Conservation (phyloP, 2,888 invertebrate species). For the Himalopsyche tibetana region DNA sequence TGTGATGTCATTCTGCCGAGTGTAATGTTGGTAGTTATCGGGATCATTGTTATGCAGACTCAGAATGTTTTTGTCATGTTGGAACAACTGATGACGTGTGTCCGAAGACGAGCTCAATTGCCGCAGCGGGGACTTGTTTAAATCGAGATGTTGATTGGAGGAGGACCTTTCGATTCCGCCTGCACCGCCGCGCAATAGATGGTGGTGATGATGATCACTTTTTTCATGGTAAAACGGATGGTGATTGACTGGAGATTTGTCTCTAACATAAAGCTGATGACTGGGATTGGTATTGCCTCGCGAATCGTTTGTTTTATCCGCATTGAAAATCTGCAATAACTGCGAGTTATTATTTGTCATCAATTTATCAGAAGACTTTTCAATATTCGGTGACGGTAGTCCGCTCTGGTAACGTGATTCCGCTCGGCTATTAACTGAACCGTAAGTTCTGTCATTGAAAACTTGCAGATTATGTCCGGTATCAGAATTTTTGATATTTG, state of each 20-base stretch:
- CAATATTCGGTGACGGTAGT: background rate
- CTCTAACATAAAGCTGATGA: slow-evolving; percentile 39
- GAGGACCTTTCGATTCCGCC: slow-evolving; percentile 55
- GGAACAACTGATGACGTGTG: slow-evolving; percentile 57
- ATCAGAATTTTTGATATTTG: slow-evolving; percentile 6
- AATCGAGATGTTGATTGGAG: slow-evolving; percentile 62
- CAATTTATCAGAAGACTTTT: slow-evolving; percentile 19
- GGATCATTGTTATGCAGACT: slow-evolving; percentile 62
- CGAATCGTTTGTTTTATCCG: slow-evolving; percentile 50
- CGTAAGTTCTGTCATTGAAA: slow-evolving; percentile 23
- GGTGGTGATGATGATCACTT: slow-evolving; percentile 57
- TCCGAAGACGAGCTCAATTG: slow-evolving; percentile 49
- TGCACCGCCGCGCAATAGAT: slow-evolving; percentile 50
- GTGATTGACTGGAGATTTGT: slow-evolving; percentile 47
- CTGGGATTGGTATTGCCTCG: slow-evolving; percentile 3
- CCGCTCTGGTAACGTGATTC: background rate
- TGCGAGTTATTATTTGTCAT: slow-evolving; percentile 22
- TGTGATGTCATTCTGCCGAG: slow-evolving; percentile 44
- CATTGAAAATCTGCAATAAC: slow-evolving; percentile 44
- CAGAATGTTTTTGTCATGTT: slow-evolving; percentile 58
- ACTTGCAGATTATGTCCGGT: slow-evolving; percentile 17
- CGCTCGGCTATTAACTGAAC: background rate
- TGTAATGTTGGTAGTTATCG: slow-evolving; percentile 57
- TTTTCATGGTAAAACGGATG: slow-evolving; percentile 62
- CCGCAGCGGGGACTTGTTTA: slow-evolving; percentile 54